Evolutionary conservation across 2,888 invertebrate genomes (phyloP).

Genomic region (Epinotia bilunana): DNA sequence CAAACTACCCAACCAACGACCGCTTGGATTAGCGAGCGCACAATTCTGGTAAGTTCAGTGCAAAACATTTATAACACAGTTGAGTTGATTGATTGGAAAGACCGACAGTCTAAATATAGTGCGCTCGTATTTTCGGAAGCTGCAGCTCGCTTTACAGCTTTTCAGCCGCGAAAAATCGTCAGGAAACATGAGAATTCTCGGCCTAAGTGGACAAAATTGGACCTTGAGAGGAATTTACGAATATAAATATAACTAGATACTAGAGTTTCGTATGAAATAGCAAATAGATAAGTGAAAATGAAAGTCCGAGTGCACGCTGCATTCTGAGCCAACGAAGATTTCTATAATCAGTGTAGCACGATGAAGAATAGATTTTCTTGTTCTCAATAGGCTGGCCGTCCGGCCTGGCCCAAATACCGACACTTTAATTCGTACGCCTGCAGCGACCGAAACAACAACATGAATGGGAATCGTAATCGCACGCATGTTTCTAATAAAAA

Average conservation of each 20-base stretch:
- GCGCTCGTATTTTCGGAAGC: slow-evolving; percentile 72
- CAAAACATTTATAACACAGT: slow-evolving; percentile 24
- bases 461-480: slow-evolving; percentile 41
- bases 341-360: slow-evolving; percentile 57
- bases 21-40: slow-evolving; percentile 72
- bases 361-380: slow-evolving; percentile 75
- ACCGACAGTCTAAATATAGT: slow-evolving; percentile 66
- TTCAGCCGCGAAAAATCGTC: slow-evolving; percentile 48
- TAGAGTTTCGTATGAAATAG: slow-evolving; percentile 50
- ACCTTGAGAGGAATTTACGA: slow-evolving; percentile 18
- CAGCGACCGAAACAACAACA: slow-evolving; percentile 38
- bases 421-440: slow-evolving; percentile 20
- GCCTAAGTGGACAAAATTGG: slow-evolving; percentile 15
- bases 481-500: slow-evolving; percentile 11
- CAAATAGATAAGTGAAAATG: slow-evolving; percentile 65
- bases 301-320: slow-evolving; percentile 52
- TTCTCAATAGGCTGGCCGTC: slow-evolving; percentile 59
- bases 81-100: slow-evolving; percentile 47
- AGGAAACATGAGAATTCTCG: slow-evolving; percentile 27
- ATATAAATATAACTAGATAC: slow-evolving; percentile 46
- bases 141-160: slow-evolving; percentile 63
- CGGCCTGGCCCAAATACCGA: slow-evolving; percentile 73
- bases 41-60: slow-evolving; percentile 78
- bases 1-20: slow-evolving; percentile 66
- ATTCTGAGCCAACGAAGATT: slow-evolving; percentile 54